phyloP scores from a whole-genome alignment of 2,888 invertebrate species.

The Melanchra persicariae region DNA sequence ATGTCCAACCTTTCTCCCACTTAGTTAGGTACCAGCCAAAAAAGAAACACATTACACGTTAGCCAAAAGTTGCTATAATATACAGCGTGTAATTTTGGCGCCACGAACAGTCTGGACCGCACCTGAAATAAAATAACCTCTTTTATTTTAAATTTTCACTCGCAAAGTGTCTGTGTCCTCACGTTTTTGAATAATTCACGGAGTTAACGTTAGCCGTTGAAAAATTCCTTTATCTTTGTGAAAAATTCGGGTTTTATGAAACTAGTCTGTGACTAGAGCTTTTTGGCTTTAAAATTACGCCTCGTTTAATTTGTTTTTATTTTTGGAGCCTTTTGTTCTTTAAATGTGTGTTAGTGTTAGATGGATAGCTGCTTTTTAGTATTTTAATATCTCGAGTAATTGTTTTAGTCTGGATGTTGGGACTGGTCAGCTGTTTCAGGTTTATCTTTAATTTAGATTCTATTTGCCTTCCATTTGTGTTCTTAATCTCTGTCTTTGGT shows the following conservation, averaged over 20 bases:
- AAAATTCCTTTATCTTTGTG: slow-evolving; percentile 28
- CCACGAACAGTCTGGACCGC: neutral
- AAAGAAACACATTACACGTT: neutral
- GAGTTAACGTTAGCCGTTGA: slow-evolving; percentile 22
- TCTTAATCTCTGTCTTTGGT: neutral
- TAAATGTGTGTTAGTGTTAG: neutral
- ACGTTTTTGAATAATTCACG: slow-evolving; percentile 48
- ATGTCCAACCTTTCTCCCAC: too few relatives aligned
- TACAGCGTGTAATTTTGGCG: slow-evolving; percentile 5
- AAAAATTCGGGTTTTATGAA: slow-evolving; percentile 14
- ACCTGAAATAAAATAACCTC: slow-evolving; percentile 37
- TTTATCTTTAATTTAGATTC: neutral
- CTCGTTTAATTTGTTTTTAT: slow-evolving; percentile 45
- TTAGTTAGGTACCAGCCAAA: neutral
- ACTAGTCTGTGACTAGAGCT: slow-evolving; percentile 13
- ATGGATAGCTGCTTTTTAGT: neutral
- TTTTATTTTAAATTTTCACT: slow-evolving; percentile 29
- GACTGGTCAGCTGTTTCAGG: neutral
- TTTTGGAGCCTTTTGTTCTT: neutral
- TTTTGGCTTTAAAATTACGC: slow-evolving; percentile 40
- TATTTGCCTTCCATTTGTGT: neutral
- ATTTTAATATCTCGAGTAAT: neutral
- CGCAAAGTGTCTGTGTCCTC: slow-evolving; percentile 26
- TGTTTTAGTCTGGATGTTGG: neutral
- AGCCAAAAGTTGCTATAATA: neutral